Conservation (phyloP, 2,797 vertebrate genomes). For the Neomorphus geoffroyi region DNA sequence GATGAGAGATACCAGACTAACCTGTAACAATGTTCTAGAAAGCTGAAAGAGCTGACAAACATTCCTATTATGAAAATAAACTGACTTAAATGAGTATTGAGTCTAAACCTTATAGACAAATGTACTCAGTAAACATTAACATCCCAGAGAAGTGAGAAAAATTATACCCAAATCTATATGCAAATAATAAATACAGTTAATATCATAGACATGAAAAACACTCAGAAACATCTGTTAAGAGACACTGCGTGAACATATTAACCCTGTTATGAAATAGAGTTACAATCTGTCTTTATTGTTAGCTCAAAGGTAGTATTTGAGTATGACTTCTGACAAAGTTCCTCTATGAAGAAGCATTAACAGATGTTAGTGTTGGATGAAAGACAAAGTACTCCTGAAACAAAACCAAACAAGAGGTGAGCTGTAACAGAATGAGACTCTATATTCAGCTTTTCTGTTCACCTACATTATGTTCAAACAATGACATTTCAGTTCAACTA, state of each 20-base stretch:
- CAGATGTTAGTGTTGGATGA: neutral
- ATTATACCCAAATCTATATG: neutral
- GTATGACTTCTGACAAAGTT: neutral
- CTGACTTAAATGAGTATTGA: neutral
- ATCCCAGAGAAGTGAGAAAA: neutral
- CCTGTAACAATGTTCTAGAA: neutral
- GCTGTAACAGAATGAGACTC: neutral
- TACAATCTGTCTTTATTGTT: neutral
- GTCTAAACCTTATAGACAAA: neutral
- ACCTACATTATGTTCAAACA: neutral
- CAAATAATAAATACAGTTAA: neutral
- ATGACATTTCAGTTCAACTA: neutral
- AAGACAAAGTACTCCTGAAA: neutral
- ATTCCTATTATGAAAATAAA: neutral
- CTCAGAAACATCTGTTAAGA: neutral
- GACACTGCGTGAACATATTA: neutral
- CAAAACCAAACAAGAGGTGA: neutral
- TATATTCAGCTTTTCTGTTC: neutral
- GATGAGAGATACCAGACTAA: neutral
- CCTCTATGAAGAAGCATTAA: neutral
- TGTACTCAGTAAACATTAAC: neutral
- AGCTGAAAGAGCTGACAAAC: neutral
- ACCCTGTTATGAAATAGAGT: neutral
- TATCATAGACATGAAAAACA: neutral
- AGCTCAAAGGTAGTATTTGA: neutral